Evolutionary conservation across 2,888 invertebrate genomes (phyloP).

Genomic region (Willowsia nigromaculata): DNA sequence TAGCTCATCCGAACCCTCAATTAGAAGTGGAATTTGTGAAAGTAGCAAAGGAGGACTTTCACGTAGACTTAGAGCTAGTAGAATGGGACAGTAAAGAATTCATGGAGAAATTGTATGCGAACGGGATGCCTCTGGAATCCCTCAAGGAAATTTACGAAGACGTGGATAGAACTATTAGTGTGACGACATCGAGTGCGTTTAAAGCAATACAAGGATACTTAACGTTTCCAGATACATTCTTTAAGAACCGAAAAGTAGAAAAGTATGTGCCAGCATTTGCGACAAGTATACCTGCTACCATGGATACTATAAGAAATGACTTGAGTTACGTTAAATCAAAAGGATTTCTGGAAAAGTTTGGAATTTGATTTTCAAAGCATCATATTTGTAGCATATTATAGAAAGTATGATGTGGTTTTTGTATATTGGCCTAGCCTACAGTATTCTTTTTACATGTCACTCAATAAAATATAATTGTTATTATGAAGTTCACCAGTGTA

Average conservation of each 20-base stretch:
- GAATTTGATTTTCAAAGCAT: background rate
- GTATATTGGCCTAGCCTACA: too few species aligned
- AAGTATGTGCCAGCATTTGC: slow-evolving; percentile 39
- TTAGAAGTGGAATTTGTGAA: background rate
- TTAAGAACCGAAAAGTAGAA: slow-evolving; percentile 41
- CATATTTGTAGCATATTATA: too few species aligned
- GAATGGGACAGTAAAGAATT: slow-evolving; percentile 5
- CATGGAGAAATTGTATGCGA: background rate
- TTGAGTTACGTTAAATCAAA: background rate
- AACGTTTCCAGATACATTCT: slow-evolving; percentile 38
- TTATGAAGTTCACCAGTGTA: too few species aligned
- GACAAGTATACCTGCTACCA: background rate
- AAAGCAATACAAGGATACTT: slow-evolving; percentile 29
- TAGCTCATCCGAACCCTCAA: background rate
- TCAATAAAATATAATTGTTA: too few species aligned
- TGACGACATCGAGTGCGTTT: background rate
- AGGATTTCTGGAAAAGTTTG: background rate
- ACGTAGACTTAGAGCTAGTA: background rate
- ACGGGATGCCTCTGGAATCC: slow-evolving; percentile 28
- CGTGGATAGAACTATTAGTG: background rate
- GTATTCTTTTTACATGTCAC: too few species aligned
- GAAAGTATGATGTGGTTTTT: too few species aligned
- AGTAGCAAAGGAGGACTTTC: background rate
- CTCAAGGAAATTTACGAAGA: slow-evolving; percentile 23
- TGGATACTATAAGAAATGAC: background rate